A percentile compares a stretch with the other conserved stretches of the same genome.
These are phyloP conservation scores for Cryptotis parvus DNA, from an alignment of 2,113 vertebrate species.

Conservation along the genomic window DNA sequence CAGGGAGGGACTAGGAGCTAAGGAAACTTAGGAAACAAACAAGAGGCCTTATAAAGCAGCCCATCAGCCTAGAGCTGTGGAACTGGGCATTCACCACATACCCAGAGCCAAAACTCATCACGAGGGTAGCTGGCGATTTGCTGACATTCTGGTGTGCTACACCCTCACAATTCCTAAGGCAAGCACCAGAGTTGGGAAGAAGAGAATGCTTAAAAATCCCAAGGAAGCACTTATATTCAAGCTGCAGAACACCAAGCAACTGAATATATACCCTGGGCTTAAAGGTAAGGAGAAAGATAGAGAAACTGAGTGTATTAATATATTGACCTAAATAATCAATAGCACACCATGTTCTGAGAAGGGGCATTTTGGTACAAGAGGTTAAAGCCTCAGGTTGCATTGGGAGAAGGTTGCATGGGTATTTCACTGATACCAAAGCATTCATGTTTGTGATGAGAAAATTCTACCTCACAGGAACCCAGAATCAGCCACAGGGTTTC, in stretches of 20 bases:
- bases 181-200: not conserved
- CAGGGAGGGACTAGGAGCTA: too few species aligned
- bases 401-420: not conserved
- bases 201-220: not conserved
- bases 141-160: too few species aligned
- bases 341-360: not conserved
- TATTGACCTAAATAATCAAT: constrained; percentile 51
- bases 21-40: not conserved
- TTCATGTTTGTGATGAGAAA: constrained; percentile 6
- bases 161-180: not conserved
- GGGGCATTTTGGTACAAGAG: not conserved
- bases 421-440: not conserved
- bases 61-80: not conserved
- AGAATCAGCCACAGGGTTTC: not conserved
- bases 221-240: not conserved
- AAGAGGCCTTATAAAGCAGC: not conserved
- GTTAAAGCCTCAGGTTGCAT: not conserved
- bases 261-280: too few species aligned
- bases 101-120: not conserved
- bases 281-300: too few species aligned
- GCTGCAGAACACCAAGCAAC: too few species aligned
- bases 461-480: not conserved
- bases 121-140: too few species aligned
- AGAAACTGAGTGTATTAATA: too few species aligned
- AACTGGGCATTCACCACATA: not conserved